phyloP scores from a whole-genome alignment of 2,888 invertebrate genomes.

The Aspidiotus rigidus region DNA sequence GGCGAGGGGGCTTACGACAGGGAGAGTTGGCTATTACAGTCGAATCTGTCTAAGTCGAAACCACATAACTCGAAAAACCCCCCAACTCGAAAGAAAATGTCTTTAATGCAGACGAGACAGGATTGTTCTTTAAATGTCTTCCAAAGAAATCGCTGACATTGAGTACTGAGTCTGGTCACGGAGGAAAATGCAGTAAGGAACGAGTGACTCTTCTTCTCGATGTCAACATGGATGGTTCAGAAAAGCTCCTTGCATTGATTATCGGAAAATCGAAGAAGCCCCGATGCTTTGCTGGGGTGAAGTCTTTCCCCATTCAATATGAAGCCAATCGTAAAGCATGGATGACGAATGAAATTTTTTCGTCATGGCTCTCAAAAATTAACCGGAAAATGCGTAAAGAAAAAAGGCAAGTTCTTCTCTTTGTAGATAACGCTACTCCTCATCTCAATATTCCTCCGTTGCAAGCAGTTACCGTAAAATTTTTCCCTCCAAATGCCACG shows the following conservation, averaged over 20 bases:
- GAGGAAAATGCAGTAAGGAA: conserved; percentile 41
- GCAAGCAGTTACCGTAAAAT: neutral
- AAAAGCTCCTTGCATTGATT: conserved; percentile 40
- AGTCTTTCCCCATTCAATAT: conserved; percentile 39
- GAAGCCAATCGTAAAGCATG: conserved; percentile 39
- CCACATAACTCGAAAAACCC: no score
- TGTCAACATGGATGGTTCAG: conserved; percentile 31
- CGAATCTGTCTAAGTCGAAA: no score
- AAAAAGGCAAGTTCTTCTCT: no score
- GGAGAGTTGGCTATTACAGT: no score
- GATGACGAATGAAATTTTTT: conserved; percentile 23
- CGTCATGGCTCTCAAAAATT: conserved; percentile 25
- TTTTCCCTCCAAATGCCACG: conserved; percentile 4
- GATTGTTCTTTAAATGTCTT: conserved; percentile 38
- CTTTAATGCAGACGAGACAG: conserved; percentile 40
- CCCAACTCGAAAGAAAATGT: no score
- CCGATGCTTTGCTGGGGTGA: no score
- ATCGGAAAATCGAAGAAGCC: no score
- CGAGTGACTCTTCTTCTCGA: conserved; percentile 34
- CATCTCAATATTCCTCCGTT: neutral
- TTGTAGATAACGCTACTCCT: neutral
- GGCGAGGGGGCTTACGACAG: no score
- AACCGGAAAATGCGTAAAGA: no score
- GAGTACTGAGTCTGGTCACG: conserved; percentile 40
- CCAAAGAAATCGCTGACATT: conserved; percentile 40